phyloP scores from a whole-genome alignment of 2,113 vertebrate species.

The Chauna torquata region DNA sequence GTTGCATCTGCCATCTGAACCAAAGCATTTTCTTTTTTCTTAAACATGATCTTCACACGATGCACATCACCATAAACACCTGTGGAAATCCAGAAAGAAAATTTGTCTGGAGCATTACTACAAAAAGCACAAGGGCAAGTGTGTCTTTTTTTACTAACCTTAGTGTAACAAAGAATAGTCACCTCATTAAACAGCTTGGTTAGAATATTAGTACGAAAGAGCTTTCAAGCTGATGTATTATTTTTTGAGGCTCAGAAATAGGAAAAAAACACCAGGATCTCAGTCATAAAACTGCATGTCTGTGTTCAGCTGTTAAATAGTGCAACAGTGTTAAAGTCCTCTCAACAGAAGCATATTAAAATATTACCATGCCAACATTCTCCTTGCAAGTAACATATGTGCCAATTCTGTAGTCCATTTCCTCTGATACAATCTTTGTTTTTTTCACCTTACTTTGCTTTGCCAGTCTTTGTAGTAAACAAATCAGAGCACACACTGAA shows the following conservation, averaged over 20 bases:
- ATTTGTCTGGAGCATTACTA: neutral
- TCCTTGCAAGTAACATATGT: fast-evolving
- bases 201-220: neutral
- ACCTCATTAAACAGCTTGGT: neutral
- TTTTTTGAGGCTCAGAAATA: neutral
- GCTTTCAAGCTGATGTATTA: neutral
- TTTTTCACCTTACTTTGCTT: neutral
- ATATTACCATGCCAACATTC: neutral
- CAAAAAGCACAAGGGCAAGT: neutral
- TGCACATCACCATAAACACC: constrained; percentile 88
- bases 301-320: neutral
- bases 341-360: neutral
- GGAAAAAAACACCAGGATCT: neutral
- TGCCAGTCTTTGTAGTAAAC: neutral
- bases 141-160: neutral
- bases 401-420: neutral
- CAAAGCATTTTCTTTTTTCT: constrained; percentile 87
- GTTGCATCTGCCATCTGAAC: constrained; percentile 87
- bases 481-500: neutral
- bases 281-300: neutral
- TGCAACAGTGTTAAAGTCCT: neutral
- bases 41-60: constrained; percentile 90
- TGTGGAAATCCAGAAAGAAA: constrained; percentile 50
- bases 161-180: neutral
- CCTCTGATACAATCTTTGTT: neutral